Percentiles rank a stretch among this genome's conserved stretches.
Conservation (phyloP, 37 sponge, comb jelly and placozoan genomes). For the Bolinopsis microptera region DNA sequence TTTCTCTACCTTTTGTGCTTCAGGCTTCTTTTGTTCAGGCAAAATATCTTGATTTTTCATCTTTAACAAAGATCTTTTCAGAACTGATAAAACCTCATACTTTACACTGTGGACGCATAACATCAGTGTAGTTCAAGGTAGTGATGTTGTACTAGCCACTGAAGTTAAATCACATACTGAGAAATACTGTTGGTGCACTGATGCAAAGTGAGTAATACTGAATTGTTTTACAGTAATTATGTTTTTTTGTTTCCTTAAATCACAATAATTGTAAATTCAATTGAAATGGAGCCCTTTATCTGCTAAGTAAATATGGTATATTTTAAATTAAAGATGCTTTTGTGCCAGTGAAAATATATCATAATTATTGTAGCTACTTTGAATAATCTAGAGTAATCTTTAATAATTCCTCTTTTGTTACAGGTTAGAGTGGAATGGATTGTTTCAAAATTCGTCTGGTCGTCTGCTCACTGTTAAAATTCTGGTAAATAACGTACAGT, state of each 20-base stretch:
- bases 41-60: too few relatives aligned
- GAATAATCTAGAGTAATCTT: too few relatives aligned
- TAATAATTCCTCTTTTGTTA: too few relatives aligned
- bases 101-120: constrained; percentile 3
- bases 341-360: too few relatives aligned
- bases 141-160: constrained; percentile 57
- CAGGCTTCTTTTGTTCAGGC: not conserved
- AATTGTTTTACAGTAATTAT: too few relatives aligned
- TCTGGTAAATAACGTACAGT: not conserved
- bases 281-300: too few relatives aligned
- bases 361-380: too few relatives aligned
- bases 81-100: constrained; percentile 36
- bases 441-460: constrained; percentile 45
- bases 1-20: not conserved
- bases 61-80: not conserved
- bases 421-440: constrained; percentile 64
- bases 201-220: constrained; percentile 24
- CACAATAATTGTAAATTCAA: too few relatives aligned
- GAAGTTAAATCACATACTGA: constrained; percentile 16
- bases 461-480: constrained; percentile 41
- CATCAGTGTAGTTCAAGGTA: not conserved
- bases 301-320: too few relatives aligned
- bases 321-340: too few relatives aligned
- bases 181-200: constrained; percentile 65
- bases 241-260: too few relatives aligned